Evolutionary conservation across 1,140 invertebrate genomes (phyloP), one percentile per base, ranked within the genome.

Genomic region (Hylyphantes graminicola): DNA sequence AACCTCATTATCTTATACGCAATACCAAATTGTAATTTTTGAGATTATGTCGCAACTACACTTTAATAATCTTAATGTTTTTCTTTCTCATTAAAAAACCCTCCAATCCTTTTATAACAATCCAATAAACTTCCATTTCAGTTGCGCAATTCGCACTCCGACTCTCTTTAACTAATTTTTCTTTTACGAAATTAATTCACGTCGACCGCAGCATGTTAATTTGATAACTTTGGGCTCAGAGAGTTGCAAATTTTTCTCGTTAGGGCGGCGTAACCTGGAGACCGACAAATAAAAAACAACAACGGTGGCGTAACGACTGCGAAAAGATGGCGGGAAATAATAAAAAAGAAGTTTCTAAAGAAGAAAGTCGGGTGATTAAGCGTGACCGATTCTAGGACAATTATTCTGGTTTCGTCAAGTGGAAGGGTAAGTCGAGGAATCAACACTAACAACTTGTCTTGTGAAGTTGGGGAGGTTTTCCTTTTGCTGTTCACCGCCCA

Each of bases 381-480:
- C 65, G 82, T 72, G 74, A 77, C 82, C 73, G 70, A 77, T 85
- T 85, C 74, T 55, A 76, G 51, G 65, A 85, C 82, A 85, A 85
- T 85, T 85, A 85, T 85, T 85, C 82, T 77, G 63, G 82, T 64
- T 77, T 76, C 35, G 82, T 85, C 73, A 77, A 85, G 82, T 85
- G 82, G 82, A 85, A 85, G 74, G 70, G 21, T 57, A 50, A 85
- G 74, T 57, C 72, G 48, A 21, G 61, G 80, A 83, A 83, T 83
- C 80, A 83, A 83, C 80, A 83, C 80, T 83, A 83, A 83, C 80
- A 83, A 83, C 80, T 70, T 75, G 17, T 35, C 53, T 73, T 65
- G 21, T 19, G 21, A 73, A 70, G 48, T 68, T 63, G 17, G 51
- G 35, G 50, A 59, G 8, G 17, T 17, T 63, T 61, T 54, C 12